Conservation (phyloP, 2,888 invertebrate species). For the Hedychridium roseum region DNA sequence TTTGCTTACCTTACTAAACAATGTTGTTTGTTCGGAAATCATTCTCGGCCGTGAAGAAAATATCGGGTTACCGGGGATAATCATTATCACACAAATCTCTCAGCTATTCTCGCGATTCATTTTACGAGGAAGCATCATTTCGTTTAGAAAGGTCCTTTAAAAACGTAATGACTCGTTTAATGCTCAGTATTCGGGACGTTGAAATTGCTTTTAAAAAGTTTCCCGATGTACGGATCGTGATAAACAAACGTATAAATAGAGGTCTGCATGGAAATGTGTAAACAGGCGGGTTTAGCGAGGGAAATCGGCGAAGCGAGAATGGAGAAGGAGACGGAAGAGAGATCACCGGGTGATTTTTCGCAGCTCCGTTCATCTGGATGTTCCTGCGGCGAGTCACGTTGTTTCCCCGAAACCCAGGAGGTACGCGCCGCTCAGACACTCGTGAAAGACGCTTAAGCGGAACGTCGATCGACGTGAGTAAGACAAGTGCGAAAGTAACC, state of each 20-base stretch:
- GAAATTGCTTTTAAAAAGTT: neutral
- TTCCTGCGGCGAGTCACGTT: conserved; percentile 17
- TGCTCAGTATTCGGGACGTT: neutral
- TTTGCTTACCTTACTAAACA: conserved; percentile 11
- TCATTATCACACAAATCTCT: too few relatives aligned
- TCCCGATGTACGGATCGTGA: neutral
- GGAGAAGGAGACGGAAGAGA: neutral
- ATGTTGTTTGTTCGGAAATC: too few relatives aligned
- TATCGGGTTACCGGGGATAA: too few relatives aligned
- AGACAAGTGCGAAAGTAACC: conserved; percentile 49
- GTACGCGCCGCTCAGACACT: conserved; percentile 12
- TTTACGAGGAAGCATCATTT: conserved; percentile 8
- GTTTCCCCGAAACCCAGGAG: conserved; percentile 4
- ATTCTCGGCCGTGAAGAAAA: too few relatives aligned
- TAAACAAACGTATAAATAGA: too few relatives aligned
- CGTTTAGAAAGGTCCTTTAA: neutral
- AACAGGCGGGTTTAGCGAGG: neutral
- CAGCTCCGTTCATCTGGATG: conserved; percentile 8
- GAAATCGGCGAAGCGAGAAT: neutral
- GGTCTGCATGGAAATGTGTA: too few relatives aligned
- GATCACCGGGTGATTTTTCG: conserved; percentile 19
- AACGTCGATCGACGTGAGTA: conserved; percentile 42
- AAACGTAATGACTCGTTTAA: neutral
- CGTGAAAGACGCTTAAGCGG: conserved; percentile 31
- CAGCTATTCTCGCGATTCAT: conserved; percentile 18